Base-by-base conservation (phyloP, 2,888 invertebrate genomes). In the Anarsia innoxiella region DNA sequence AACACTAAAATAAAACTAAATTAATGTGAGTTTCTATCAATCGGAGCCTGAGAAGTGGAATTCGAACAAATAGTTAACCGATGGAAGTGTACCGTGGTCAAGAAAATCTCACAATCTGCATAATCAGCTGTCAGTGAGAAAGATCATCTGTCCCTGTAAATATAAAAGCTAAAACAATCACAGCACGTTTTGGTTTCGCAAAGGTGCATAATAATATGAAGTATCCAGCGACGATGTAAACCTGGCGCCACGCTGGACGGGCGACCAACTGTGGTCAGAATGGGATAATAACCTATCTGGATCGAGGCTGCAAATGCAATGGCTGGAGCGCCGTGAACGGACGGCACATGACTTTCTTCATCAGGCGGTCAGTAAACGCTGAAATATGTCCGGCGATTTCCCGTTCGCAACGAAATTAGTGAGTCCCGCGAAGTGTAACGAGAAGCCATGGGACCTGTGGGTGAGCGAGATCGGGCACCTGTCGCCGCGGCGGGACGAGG, bases 81-180 rank as follows among this genome's bases (percentile, higher is more conserved):
- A 79, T 82, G 76, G 72, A 82, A 76, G 78, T 77, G 76, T 67
- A 72, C 66, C 73, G 77, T 76, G 73, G 66, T 71, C 65, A 62
- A 77, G 79, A 78, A 84, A 83, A 84, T 80, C 83, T 77, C 76
- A 75, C 82, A 79, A 78, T 85, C 83, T 82, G 80, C 85, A 84
- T 85, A 85, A 85, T 85, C 85, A 85, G 85, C 84, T 85, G 86
- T 86, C 85, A 86, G 75, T 80, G 80, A 85, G 74, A 76, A 70
- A 79, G 78, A 85, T 85, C 85, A 85, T 83, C 84, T 85, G 85
- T 84, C 80, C 71, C 74, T 80, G 85, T 84, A 84, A 83, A 84
- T 84, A 84, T 78, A 75, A 82, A 79, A 79, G 73, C 72, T 77
- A 70, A 83, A 74, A 77, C 75, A 68, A 79, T 73, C 79, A 78